These are phyloP conservation scores for Ormyrus rosae DNA, from an alignment of 2,888 invertebrate species.

Conservation along the genomic window DNA sequence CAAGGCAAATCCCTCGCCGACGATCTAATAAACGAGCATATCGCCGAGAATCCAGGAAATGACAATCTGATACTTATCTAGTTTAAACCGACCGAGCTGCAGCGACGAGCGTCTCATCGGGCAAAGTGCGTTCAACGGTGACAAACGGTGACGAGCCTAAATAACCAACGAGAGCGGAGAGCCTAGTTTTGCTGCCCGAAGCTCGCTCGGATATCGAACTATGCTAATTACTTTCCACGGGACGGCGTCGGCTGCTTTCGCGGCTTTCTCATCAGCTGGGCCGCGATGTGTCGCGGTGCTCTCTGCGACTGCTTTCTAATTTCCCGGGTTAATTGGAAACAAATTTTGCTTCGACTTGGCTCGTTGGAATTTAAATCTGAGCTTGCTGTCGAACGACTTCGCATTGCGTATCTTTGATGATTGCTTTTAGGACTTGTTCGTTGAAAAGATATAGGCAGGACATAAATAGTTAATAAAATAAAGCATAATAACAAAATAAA, in stretches of 20 bases:
- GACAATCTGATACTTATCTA: slow-evolving; percentile 13
- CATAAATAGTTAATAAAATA: no score
- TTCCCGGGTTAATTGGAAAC: neutral
- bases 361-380: no score
- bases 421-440: no score
- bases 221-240: slow-evolving; percentile 37
- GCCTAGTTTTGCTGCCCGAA: slow-evolving; percentile 1
- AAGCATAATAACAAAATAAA: no score
- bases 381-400: no score
- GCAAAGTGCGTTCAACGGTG: neutral
- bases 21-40: neutral
- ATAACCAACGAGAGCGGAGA: neutral
- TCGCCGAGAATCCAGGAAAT: slow-evolving; percentile 13
- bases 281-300: neutral
- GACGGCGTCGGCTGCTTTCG: slow-evolving; percentile 27
- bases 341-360: no score
- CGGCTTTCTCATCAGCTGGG: neutral
- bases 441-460: no score
- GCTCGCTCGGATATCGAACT: slow-evolving; percentile 13
- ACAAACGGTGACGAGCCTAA: neutral
- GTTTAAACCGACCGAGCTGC: slow-evolving; percentile 13
- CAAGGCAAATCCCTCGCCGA: no score
- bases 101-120: slow-evolving; percentile 14
- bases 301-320: slow-evolving; percentile 12
- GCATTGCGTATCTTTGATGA: neutral